phyloP scores from a whole-genome alignment of 2,113 vertebrate genomes.

The Maylandia zebra region DNA sequence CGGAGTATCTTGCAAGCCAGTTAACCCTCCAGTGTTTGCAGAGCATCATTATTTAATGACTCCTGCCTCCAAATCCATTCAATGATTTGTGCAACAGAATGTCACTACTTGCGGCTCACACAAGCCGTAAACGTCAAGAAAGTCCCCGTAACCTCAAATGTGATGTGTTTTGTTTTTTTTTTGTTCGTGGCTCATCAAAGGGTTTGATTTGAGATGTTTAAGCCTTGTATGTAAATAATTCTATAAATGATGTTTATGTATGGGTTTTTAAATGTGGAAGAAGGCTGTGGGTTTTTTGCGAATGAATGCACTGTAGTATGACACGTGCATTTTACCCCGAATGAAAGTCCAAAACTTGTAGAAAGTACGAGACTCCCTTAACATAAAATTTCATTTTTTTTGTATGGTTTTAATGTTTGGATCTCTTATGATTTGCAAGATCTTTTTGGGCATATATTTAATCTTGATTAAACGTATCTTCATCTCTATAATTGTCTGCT shows the following conservation, averaged over 20 bases:
- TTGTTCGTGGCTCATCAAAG: slow-evolving; percentile 15
- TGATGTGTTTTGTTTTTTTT: not conserved
- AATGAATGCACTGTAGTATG: slow-evolving; percentile 52
- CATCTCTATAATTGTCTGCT: slow-evolving; percentile 54
- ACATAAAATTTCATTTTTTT: slow-evolving; percentile 45
- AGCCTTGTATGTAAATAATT: slow-evolving; percentile 65
- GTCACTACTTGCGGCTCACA: not conserved
- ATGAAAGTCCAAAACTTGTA: slow-evolving; percentile 43
- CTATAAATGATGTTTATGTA: slow-evolving; percentile 56
- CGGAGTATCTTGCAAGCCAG: not conserved
- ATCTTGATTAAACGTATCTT: slow-evolving; percentile 90
- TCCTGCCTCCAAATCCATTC: not conserved
- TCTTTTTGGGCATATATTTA: slow-evolving; percentile 85
- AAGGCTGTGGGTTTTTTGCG: slow-evolving; percentile 31
- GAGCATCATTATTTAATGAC: not conserved
- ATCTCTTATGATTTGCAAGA: slow-evolving; percentile 77
- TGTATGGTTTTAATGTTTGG: slow-evolving; percentile 79
- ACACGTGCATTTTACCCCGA: slow-evolving; percentile 41
- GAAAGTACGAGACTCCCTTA: slow-evolving; percentile 18
- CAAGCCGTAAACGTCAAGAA: not conserved
- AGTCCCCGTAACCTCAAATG: not conserved
- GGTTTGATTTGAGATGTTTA: slow-evolving; percentile 35
- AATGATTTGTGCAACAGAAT: slow-evolving; percentile 10
- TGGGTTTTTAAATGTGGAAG: slow-evolving; percentile 46
- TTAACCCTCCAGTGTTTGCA: not conserved